Base-by-base conservation (phyloP, 2,113 vertebrate genomes). In the Kobus ellipsiprymnus region DNA sequence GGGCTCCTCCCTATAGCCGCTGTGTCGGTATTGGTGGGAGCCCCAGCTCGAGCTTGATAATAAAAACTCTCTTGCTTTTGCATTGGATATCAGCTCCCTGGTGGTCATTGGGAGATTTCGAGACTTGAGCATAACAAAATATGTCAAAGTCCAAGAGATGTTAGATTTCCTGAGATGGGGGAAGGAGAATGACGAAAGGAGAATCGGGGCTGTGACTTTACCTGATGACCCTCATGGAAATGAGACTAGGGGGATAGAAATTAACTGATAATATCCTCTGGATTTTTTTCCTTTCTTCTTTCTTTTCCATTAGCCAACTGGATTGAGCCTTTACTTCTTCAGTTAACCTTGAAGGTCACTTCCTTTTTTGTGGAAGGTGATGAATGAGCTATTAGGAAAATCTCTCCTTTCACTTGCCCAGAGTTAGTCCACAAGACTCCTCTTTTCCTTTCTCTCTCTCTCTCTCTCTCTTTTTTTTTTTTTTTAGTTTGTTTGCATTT, bases 161-260 rank as follows among this genome's bases (percentile, higher is more conserved):
- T 44, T 33, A 44, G 25, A 27, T 44, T 80, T 78, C 6, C 60
- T 40, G 23, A 71, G 9, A 55, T 30, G 40, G 40, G 16, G 74
- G 33, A 78, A 25, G 33, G 30, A n/a, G 40, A 14, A n/a, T 15
- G 60, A 17, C 0, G 3, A 44, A n/a, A 60, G 7, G 27, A 36
- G n/a, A 7, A 1, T 30, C 0, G 2, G 6, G 17, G 40, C 48
- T 67, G 5, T 67, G 44, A 44, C 44, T 44, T 15, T 21, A 11
- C 14, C 15, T 86, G 27, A 78, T 27, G 80, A 40, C 14, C 36
- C 27, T 85, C 55, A 54, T 33, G 44, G 64, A 52, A 29, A 14
- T 81, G 30, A 82, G 19, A 54, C 17, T 1, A 40, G 19, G 1
- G 44, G 23, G 15, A 33, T 40, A 77, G 33, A 60, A 55, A 9